phyloP scores from a whole-genome alignment of 2,113 vertebrate genomes.

The Guaruba guarouba region DNA sequence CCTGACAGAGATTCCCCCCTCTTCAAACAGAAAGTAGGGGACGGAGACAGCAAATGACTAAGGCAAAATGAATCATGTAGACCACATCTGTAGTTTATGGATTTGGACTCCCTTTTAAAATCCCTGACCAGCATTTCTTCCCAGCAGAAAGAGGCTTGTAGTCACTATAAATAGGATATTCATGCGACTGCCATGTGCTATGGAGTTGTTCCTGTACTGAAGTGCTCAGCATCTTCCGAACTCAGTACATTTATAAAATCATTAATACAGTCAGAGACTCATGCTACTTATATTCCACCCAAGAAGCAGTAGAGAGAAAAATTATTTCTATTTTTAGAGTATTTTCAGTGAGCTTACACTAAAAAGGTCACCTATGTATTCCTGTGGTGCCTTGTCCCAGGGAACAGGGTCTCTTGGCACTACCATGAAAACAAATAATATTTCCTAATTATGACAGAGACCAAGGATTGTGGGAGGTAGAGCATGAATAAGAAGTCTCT shows the following conservation, averaged over 20 bases:
- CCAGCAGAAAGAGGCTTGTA: not conserved
- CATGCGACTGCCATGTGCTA: not conserved
- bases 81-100: not conserved
- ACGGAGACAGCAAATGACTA: not conserved
- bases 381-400: not conserved
- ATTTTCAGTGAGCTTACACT: not conserved
- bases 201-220: not conserved
- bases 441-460: constrained; percentile 29
- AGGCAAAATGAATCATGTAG: rapidly evolving
- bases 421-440: constrained; percentile 20
- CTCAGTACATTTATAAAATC: not conserved
- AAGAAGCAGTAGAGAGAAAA: not conserved
- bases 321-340: constrained; percentile 15
- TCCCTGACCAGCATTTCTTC: not conserved
- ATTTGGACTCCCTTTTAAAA: not conserved
- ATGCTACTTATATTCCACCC: not conserved
- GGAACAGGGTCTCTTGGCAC: not conserved
- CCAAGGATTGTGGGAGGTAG: not conserved
- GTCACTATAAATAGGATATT: not conserved
- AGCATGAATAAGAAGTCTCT: constrained; percentile 26
- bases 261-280: not conserved
- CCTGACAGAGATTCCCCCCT: not conserved
- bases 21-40: not conserved
- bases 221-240: not conserved
- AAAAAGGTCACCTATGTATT: constrained; percentile 6